Evolutionary conservation across 2,797 vertebrate species (phyloP).

Genomic region (Mycteria americana): DNA sequence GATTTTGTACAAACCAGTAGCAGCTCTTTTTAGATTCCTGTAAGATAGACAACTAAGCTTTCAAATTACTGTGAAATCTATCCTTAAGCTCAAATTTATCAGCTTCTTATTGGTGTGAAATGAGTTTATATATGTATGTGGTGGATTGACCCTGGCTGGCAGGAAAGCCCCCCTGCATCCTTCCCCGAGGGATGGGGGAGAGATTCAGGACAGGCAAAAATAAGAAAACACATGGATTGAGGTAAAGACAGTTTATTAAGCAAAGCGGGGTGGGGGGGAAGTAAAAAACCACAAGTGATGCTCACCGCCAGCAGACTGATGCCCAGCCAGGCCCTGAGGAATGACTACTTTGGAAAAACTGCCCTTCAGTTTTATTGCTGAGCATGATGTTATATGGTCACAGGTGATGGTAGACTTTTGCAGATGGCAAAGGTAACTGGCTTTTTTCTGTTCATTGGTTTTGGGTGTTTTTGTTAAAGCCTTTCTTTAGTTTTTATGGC

Average conservation of each 20-base stretch:
- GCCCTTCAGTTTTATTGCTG: background rate
- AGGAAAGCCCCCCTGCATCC: background rate
- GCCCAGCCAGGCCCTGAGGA: background rate
- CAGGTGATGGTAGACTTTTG: background rate
- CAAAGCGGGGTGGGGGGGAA: background rate
- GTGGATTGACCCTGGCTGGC: no score
- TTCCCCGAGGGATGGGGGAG: background rate
- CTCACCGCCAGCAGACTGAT: background rate
- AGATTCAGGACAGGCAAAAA: background rate
- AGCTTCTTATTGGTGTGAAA: background rate
- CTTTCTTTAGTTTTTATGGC: background rate
- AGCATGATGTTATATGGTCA: background rate
- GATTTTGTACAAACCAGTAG: background rate
- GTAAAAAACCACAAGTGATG: rapidly evolving
- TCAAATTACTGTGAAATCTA: background rate
- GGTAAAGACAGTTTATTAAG: background rate
- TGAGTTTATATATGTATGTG: background rate
- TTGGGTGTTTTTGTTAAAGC: background rate
- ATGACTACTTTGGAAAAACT: background rate
- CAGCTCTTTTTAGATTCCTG: background rate
- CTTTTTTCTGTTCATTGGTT: background rate
- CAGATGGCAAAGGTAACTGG: background rate
- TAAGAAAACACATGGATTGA: background rate
- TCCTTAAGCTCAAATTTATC: background rate
- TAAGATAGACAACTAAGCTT: background rate